Percentiles rank a stretch among this genome's conserved stretches.
Conservation (phyloP, 35 echinoderm and acorn worm species). For the Hemicentrotus pulcherrimus region DNA sequence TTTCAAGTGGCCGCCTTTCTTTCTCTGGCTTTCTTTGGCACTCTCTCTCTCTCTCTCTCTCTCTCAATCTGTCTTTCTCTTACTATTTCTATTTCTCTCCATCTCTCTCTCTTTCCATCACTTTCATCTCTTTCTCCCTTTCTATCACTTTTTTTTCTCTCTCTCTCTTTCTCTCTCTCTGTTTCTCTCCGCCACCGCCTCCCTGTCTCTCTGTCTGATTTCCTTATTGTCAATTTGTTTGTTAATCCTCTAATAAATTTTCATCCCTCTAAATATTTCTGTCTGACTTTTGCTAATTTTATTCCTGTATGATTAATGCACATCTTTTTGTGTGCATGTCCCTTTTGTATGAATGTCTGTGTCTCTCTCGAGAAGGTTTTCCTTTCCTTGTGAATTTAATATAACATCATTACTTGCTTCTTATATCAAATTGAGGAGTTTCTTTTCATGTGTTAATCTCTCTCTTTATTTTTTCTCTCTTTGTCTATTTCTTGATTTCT, state of each 20-base stretch:
- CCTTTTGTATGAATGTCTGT: too few species aligned
- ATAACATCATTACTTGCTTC: too few species aligned
- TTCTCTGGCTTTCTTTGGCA: not conserved
- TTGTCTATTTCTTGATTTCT: too few species aligned
- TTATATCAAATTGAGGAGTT: too few species aligned
- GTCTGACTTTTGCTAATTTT: not conserved
- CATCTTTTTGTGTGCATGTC: too few species aligned
- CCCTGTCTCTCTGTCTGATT: too few species aligned
- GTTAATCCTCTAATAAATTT: not conserved
- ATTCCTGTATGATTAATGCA: too few species aligned
- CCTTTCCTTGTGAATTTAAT: too few species aligned
- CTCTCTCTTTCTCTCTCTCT: not conserved
- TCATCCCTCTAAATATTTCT: not conserved
- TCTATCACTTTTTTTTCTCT: not conserved
- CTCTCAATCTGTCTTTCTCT: not conserved
- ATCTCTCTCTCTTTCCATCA: not conserved
- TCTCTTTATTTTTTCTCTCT: too few species aligned
- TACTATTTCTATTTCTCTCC: not conserved
- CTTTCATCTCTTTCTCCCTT: not conserved
- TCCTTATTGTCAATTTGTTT: not conserved
- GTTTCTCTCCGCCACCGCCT: too few species aligned
- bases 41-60: not conserved
- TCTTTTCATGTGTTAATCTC: too few species aligned
- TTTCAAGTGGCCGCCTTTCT: not conserved
- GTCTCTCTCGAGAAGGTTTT: too few species aligned